phyloP scores from a whole-genome alignment of 2,888 invertebrate genomes.

The Miltochrista miniata region DNA sequence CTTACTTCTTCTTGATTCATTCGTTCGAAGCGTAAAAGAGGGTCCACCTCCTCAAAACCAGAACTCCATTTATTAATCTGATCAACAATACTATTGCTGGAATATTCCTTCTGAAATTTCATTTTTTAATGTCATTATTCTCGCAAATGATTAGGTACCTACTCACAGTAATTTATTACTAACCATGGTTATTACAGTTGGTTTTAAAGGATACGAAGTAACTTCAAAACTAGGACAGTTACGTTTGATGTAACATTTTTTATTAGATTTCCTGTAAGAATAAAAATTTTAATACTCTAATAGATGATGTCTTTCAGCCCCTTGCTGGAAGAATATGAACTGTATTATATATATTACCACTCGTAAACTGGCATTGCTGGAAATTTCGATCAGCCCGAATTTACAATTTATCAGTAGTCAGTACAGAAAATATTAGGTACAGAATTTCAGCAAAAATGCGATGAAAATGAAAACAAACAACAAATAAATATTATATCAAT shows the following conservation, averaged over 20 bases:
- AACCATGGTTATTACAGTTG: constrained; percentile 54
- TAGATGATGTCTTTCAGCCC: neutral
- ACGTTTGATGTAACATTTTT: constrained; percentile 28
- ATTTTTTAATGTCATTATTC: neutral
- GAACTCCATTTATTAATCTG: constrained; percentile 73
- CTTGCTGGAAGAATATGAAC: too few species aligned
- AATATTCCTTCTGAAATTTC: constrained; percentile 53
- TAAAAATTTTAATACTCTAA: neutral
- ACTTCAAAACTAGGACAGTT: constrained; percentile 63
- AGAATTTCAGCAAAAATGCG: too few species aligned
- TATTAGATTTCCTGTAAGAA: constrained; percentile 56
- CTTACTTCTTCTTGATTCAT: constrained; percentile 64
- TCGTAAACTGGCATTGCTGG: neutral
- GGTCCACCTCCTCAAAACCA: constrained; percentile 73
- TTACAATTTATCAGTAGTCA: too few species aligned
- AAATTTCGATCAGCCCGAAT: too few species aligned
- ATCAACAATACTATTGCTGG: constrained; percentile 62
- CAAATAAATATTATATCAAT: too few species aligned
- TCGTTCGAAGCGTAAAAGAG: constrained; percentile 71
- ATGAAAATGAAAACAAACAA: too few species aligned
- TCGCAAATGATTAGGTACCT: neutral
- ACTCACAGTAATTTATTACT: constrained; percentile 28
- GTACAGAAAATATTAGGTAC: too few species aligned
- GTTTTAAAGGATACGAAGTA: constrained; percentile 66
- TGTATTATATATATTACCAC: neutral